Evolutionary conservation across 2,888 invertebrate species (phyloP).

Genomic region (Alcis repandata): DNA sequence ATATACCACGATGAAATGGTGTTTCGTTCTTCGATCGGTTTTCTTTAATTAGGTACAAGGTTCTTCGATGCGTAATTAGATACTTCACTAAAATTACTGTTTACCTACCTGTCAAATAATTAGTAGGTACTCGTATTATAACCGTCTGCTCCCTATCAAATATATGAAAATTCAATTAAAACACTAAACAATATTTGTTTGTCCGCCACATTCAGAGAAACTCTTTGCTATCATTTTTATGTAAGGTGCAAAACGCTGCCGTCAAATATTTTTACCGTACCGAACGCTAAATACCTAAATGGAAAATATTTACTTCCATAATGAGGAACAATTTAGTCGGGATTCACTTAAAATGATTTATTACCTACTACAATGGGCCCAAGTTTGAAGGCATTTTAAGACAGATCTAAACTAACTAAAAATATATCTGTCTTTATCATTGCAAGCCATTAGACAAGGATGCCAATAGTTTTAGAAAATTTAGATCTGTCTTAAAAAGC

Average conservation of each 20-base stretch:
- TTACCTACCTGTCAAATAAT: neutral
- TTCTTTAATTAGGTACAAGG: neutral
- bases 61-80: neutral
- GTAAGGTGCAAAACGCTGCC: constrained; percentile 32
- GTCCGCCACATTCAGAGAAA: neutral
- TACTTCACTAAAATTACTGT: neutral
- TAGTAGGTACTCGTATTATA: neutral
- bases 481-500: no score
- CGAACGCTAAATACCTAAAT: no score
- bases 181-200: neutral
- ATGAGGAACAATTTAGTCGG: neutral
- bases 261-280: no score
- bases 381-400: no score
- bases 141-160: no score
- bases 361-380: no score
- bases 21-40: neutral
- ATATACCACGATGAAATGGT: neutral
- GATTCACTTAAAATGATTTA: no score
- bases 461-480: no score
- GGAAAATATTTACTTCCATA: neutral
- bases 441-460: no score
- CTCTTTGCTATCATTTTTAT: constrained; percentile 36
- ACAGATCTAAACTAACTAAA: no score
- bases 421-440: no score
- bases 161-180: neutral